Percentiles rank a stretch among this genome's conserved stretches.
phyloP scores from a whole-genome alignment of 2,797 vertebrate genomes.

The Cercopithecus mitis region DNA sequence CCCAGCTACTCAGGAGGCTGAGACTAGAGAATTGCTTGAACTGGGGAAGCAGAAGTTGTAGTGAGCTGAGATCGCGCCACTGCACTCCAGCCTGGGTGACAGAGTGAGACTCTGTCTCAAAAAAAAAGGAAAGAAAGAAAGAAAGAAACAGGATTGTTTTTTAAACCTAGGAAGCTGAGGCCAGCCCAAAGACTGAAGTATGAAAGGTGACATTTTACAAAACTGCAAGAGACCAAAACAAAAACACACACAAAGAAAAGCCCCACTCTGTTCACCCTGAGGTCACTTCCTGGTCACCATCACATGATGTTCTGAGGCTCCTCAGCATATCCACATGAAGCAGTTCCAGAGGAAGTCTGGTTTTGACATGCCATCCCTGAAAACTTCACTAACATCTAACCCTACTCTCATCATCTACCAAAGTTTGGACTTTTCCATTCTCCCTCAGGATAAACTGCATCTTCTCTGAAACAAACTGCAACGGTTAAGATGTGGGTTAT shows the following conservation, averaged over 20 bases:
- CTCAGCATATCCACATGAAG: not conserved
- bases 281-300: not conserved
- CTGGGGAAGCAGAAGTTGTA: not conserved
- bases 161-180: not conserved
- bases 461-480: not conserved
- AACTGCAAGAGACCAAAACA: not conserved
- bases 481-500: not conserved
- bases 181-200: not conserved
- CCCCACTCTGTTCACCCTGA: not conserved
- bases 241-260: not conserved
- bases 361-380: not conserved
- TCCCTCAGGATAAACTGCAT: not conserved
- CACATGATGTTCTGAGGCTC: not conserved
- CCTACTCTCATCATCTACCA: not conserved
- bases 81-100: not conserved
- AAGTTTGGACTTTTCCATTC: not conserved
- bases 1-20: not conserved
- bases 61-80: fast-evolving
- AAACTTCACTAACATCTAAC: not conserved
- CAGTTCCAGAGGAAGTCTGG: not conserved
- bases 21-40: not conserved
- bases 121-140: not conserved
- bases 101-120: not conserved
- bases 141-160: not conserved
- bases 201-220: not conserved